These are phyloP conservation scores for Heliocidaris tuberculata DNA, from an alignment of 35 echinoderm and acorn worm genomes.

Conservation along the genomic window DNA sequence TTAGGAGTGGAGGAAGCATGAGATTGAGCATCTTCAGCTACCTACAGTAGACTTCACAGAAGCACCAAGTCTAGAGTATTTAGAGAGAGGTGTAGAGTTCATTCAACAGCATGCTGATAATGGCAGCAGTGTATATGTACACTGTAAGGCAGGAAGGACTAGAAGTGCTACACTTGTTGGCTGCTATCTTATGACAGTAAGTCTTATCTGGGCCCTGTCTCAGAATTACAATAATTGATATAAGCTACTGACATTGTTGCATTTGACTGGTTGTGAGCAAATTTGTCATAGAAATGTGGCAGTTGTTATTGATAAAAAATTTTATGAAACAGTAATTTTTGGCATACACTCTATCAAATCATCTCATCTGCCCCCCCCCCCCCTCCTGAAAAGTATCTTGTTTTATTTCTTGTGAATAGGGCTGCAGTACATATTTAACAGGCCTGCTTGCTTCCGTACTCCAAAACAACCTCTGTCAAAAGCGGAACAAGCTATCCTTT, in stretches of 20 bases:
- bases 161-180: conserved; percentile 90
- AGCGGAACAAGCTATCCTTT: too few species aligned
- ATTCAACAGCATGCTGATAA: conserved; percentile 66
- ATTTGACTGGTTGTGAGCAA: too few species aligned
- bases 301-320: too few species aligned
- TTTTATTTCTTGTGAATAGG: too few species aligned
- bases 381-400: too few species aligned
- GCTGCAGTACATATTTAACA: too few species aligned
- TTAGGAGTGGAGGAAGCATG: conserved; percentile 79
- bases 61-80: conserved; percentile 67
- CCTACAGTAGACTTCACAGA: conserved; percentile 84
- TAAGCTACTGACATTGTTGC: not conserved
- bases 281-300: too few species aligned
- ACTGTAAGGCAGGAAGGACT: conserved; percentile 94
- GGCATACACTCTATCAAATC: too few species aligned
- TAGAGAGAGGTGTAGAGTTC: conserved; percentile 81
- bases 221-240: not conserved
- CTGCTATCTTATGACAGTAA: conserved; percentile 93
- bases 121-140: conserved; percentile 80
- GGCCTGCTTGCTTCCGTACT: too few species aligned
- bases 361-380: too few species aligned
- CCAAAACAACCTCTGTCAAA: too few species aligned
- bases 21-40: conserved; percentile 68
- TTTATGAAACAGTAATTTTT: too few species aligned
- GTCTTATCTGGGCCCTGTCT: not conserved